Percentiles rank a stretch among this genome's conserved stretches.
Evolutionary conservation across 2,113 vertebrate genomes (phyloP).

Genomic region (Boulengeromyrus knoepffleri): DNA sequence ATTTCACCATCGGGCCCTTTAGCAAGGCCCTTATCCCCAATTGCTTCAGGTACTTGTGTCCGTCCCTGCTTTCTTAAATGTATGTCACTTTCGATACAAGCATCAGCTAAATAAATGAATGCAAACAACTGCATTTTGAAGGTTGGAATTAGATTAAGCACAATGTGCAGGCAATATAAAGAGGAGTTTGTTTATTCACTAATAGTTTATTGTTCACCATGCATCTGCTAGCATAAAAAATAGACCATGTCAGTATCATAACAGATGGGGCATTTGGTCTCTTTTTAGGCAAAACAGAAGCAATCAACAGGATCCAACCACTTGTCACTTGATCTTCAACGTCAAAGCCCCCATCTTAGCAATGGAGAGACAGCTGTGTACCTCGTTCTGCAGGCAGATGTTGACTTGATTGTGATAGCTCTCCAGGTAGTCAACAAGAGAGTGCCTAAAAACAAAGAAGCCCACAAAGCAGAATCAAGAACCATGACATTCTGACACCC

Average conservation of each 20-base stretch:
- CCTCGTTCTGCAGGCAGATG: conserved; percentile 76
- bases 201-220: not conserved
- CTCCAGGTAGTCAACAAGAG: conserved; percentile 76
- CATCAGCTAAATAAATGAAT: not conserved
- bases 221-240: not conserved
- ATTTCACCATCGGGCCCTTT: not conserved
- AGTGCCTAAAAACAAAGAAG: conserved; percentile 61
- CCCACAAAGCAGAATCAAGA: not conserved
- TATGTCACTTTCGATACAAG: not conserved
- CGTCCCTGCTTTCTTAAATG: not conserved
- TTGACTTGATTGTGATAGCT: conserved; percentile 78
- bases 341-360: not conserved
- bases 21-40: not conserved
- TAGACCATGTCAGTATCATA: not conserved
- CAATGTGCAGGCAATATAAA: not conserved
- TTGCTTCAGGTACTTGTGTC: not conserved
- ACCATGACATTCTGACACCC: not conserved
- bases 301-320: not conserved
- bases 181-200: not conserved
- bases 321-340: not conserved
- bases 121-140: not conserved
- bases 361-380: conserved; percentile 41
- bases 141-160: not conserved
- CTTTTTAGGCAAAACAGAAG: not conserved
- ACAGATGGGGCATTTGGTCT: not conserved